Evolutionary conservation across 1,140 invertebrate species (phyloP), one percentile per base, ranked within the genome.

Genomic region (Lethocerus indicus): DNA sequence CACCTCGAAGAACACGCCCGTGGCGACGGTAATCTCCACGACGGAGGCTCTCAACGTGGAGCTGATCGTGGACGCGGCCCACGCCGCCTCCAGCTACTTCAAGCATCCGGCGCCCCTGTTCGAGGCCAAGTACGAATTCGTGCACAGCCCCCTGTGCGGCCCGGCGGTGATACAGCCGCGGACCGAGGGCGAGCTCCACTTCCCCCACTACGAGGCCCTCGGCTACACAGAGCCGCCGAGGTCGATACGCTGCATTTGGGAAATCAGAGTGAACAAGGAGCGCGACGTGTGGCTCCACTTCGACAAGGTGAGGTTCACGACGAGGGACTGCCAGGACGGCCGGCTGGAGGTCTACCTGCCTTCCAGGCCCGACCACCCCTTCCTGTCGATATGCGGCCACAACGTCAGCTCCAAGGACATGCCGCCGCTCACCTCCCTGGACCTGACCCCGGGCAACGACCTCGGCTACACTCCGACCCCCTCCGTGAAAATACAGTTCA

Each of bases 211-310:
- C 60, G 83, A 87, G 59, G 83, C 83, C 0, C 67, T 87, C 35
- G 81, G 82, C 2, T 83, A 80, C 56, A 77, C 79, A 0, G 76
- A 79, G 54, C 76, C 78, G 9, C 79, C 79, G 0, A 75, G 82
- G 47, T 72, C 75, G 1, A 81, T 88, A 43, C 81, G 83, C 56
- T 91, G 86, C 60, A 84, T 90, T 46, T 90, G 86, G 86, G 85
- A 90, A 59, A 67, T 90, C 24, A 73, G 77, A 49, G 83, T 88
- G 2, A 82, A 81, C 51, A 71, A 75, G 43, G 82, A 87, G 29
- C 67, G 83, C 36, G 85, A 90, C 64, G 70, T 90, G 4, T 88
- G 81, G 80, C 62, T 91, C 1, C 83, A 87, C 59, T 79, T 89
- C 58, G 86, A 89, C 57, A 82, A 86, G 54, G 81, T 87, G 12